Conservation (phyloP, 2,113 vertebrate genomes). For the Ovis canadensis region DNA sequence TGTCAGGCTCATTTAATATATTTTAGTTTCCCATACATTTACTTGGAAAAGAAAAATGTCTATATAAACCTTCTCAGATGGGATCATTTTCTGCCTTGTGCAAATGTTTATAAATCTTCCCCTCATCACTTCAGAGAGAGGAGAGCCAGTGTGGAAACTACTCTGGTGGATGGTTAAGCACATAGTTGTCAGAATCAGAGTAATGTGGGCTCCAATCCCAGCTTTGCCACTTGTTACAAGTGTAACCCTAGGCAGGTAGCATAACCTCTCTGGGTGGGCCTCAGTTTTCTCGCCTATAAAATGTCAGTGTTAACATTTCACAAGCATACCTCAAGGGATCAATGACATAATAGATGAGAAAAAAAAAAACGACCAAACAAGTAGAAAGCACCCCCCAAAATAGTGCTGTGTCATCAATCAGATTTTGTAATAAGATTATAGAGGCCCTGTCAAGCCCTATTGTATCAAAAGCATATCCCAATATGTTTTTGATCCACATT, state of each 20-base stretch:
- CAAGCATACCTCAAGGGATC: neutral
- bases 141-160: neutral
- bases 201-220: neutral
- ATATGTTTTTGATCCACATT: neutral
- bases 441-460: neutral
- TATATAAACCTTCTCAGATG: constrained; percentile 13
- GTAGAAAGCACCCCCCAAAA: neutral
- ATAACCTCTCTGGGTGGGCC: neutral
- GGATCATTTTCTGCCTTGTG: neutral
- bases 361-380: neutral
- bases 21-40: constrained; percentile 27
- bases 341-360: neutral
- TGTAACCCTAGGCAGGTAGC: neutral
- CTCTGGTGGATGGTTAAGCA: neutral
- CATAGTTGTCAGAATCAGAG: neutral
- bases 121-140: neutral
- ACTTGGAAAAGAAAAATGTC: constrained; percentile 35
- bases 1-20: constrained; percentile 26
- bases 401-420: neutral
- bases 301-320: neutral
- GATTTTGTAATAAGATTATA: constrained; percentile 3
- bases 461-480: neutral
- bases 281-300: constrained; percentile 28
- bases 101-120: neutral
- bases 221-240: neutral